These are phyloP conservation scores for Rhipidura dahli DNA, from an alignment of 2,113 vertebrate species.

Conservation along the genomic window DNA sequence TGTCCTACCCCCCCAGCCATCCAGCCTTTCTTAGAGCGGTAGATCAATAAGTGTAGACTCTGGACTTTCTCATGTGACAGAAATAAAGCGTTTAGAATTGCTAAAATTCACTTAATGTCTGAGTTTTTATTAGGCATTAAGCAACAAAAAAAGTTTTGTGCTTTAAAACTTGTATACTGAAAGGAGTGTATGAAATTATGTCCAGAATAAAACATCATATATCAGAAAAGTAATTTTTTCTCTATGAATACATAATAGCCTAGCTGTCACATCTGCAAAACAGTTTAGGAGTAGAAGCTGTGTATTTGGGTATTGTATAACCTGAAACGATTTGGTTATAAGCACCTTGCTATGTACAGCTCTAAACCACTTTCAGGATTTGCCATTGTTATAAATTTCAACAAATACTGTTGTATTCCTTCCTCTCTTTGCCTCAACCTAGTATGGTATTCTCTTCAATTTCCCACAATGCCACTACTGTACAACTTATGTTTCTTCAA, in stretches of 20 bases:
- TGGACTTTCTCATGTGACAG: neutral
- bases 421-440: neutral
- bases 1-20: accelerated
- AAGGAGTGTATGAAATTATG: neutral
- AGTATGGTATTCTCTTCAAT: neutral
- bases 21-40: neutral
- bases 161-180: neutral
- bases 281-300: neutral
- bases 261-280: neutral
- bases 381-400: neutral
- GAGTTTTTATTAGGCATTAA: neutral
- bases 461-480: neutral
- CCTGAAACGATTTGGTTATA: neutral
- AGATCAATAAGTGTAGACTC: neutral
- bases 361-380: neutral
- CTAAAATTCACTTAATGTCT: neutral
- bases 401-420: neutral
- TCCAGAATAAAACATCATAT: neutral
- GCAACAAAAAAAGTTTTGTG: neutral
- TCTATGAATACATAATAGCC: neutral
- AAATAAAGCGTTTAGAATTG: neutral
- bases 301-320: neutral
- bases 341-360: neutral
- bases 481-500: neutral
- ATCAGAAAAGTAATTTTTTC: neutral